A percentile compares a stretch with the other conserved stretches of the same genome.
Conservation (phyloP, 2,797 vertebrate genomes). For the Lithobates pipiens region DNA sequence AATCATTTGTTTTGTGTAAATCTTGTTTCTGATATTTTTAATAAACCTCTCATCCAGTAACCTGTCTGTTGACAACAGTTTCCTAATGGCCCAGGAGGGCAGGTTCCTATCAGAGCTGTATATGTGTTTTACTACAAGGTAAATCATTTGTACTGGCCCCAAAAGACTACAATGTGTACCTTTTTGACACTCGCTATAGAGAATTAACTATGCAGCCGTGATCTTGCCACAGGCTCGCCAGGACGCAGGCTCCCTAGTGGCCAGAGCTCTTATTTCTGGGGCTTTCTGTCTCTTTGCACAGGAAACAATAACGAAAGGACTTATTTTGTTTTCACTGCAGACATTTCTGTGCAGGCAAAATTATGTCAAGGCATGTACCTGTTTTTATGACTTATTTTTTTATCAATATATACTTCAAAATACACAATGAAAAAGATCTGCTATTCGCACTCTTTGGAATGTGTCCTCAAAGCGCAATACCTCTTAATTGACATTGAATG, state of each 20-base stretch:
- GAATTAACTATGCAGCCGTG: slow-evolving; percentile 20
- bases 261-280: slow-evolving; percentile 8
- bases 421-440: too few species aligned
- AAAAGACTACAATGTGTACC: slow-evolving; percentile 10
- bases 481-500: too few species aligned
- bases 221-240: slow-evolving; percentile 40
- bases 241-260: slow-evolving; percentile 28
- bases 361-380: background rate
- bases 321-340: background rate
- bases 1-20: too few species aligned
- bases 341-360: background rate
- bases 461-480: too few species aligned
- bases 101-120: background rate
- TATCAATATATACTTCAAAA: background rate
- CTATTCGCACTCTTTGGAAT: too few species aligned
- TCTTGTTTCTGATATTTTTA: background rate
- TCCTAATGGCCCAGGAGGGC: slow-evolving; percentile 1
- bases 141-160: slow-evolving; percentile 31
- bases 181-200: background rate
- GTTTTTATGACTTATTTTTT: background rate
- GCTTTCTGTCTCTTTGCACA: slow-evolving; percentile 18
- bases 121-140: slow-evolving; percentile 13
- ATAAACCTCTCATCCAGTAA: background rate
- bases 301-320: background rate
- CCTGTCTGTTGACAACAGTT: slow-evolving; percentile 1